These are phyloP conservation scores for Columbina picui DNA, from an alignment of 2,113 vertebrate genomes.

Conservation along the genomic window DNA sequence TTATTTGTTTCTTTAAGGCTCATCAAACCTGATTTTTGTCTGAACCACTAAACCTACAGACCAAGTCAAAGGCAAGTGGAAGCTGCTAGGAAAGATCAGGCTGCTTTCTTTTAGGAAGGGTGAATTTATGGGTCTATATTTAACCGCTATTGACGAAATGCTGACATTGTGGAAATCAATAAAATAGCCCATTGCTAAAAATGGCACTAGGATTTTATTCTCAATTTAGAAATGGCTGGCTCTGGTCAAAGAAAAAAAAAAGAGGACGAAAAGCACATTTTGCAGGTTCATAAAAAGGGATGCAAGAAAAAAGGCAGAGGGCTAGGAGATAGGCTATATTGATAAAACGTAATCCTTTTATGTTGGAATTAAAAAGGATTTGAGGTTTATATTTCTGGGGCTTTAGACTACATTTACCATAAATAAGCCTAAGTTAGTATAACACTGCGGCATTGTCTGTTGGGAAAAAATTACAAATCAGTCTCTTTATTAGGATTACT, in stretches of 20 bases:
- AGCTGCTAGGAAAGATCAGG: background rate
- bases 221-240: background rate
- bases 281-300: conserved; percentile 17
- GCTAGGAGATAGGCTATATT: conserved; percentile 4
- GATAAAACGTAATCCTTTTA: conserved; percentile 60
- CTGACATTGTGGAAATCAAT: background rate
- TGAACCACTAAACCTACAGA: background rate
- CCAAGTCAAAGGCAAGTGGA: conserved; percentile 6
- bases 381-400: conserved; percentile 30
- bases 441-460: background rate
- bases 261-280: background rate
- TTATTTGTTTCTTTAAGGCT: conserved; percentile 54
- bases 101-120: background rate
- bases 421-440: conserved; percentile 43
- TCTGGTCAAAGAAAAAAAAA: background rate
- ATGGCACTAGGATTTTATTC: background rate
- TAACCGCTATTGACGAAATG: background rate
- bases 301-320: background rate
- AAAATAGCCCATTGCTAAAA: background rate
- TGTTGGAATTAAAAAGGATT: conserved; percentile 53
- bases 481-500: conserved; percentile 33
- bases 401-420: conserved; percentile 32
- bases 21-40: background rate
- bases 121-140: background rate
- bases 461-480: conserved; percentile 45